Conservation (phyloP, 2,113 vertebrate species). For the Planiliza haematocheilus region DNA sequence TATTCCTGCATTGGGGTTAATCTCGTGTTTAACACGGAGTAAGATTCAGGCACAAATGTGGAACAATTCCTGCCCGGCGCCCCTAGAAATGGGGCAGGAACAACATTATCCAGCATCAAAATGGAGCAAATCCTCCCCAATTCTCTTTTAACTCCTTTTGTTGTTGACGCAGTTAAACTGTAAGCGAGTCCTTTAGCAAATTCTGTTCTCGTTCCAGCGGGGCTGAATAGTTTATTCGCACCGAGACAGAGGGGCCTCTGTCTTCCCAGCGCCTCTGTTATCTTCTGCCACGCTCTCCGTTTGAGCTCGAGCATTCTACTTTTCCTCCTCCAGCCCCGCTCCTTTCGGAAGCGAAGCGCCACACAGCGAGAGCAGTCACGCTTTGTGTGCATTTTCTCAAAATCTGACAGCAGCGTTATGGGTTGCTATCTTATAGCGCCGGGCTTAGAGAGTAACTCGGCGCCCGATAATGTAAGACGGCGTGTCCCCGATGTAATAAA, state of each 20-base stretch:
- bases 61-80: neutral
- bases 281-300: constrained; percentile 34
- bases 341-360: constrained; percentile 15
- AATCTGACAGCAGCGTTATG: constrained; percentile 14
- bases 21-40: neutral
- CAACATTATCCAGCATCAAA: neutral
- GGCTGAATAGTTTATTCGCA: constrained; percentile 55
- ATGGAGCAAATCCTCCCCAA: constrained; percentile 10
- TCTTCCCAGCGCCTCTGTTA: constrained; percentile 37
- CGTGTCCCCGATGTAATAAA: neutral
- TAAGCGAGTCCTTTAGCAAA: constrained; percentile 33
- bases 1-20: neutral
- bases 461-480: neutral
- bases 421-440: neutral
- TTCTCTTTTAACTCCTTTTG: constrained; percentile 36
- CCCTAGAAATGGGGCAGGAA: neutral
- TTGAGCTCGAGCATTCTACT: constrained; percentile 19
- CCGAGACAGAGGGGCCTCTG: constrained; percentile 39
- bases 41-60: neutral
- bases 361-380: neutral
- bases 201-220: constrained; percentile 33
- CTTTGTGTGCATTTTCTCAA: constrained; percentile 26
- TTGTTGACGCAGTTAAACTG: constrained; percentile 48
- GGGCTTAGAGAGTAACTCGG: neutral
- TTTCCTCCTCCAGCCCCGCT: constrained; percentile 1